Percentiles rank a stretch among this genome's conserved stretches.
Evolutionary conservation across 2,888 invertebrate species (phyloP).

Genomic region (Erebia epiphron): DNA sequence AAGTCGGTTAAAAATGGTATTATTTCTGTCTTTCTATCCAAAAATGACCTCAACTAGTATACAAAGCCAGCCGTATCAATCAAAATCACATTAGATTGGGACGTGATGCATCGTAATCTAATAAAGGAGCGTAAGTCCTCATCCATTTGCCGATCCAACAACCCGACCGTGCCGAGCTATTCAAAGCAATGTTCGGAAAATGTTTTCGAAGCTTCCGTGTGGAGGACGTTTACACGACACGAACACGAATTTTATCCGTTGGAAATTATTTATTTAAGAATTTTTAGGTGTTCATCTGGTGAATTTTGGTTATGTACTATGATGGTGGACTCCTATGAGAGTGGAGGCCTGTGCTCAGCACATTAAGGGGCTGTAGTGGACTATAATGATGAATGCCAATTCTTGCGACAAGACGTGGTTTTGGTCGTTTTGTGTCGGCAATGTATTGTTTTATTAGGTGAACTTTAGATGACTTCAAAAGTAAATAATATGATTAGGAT

Average conservation of each 20-base stretch:
- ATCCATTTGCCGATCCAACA: constrained; percentile 37
- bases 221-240: constrained; percentile 14
- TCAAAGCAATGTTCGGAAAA: constrained; percentile 37
- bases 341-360: too few relatives aligned
- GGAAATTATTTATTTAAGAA: not conserved
- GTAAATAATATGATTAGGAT: too few relatives aligned
- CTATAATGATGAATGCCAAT: too few relatives aligned
- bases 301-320: too few relatives aligned
- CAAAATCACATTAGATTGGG: constrained; percentile 31
- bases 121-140: constrained; percentile 36
- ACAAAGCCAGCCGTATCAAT: constrained; percentile 21
- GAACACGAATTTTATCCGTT: not conserved
- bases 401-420: too few relatives aligned
- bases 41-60: not conserved
- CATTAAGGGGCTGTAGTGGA: too few relatives aligned
- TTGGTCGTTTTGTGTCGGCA: too few relatives aligned
- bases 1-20: too few relatives aligned
- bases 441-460: too few relatives aligned
- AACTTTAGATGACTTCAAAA: too few relatives aligned
- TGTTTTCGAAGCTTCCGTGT: constrained; percentile 27
- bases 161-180: constrained; percentile 35
- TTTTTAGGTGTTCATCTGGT: not conserved
- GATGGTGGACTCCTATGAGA: too few relatives aligned
- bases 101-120: constrained; percentile 33
- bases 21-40: not conserved